Percentiles rank a stretch among this genome's conserved stretches.
Conservation (phyloP, 1,140 invertebrate species). For the Brachionus rotundiformis region DNA sequence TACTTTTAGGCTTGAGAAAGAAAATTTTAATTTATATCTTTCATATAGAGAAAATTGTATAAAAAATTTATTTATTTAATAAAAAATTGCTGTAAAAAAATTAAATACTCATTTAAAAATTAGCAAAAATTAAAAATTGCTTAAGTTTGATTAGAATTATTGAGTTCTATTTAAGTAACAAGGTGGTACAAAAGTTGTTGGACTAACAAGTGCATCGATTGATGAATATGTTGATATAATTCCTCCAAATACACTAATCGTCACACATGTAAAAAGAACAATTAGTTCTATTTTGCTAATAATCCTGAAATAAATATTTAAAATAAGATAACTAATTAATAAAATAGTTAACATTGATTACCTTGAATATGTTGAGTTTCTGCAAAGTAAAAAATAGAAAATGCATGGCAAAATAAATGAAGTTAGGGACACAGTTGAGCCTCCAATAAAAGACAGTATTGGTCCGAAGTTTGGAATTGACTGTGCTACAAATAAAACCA, state of each 20-base stretch:
- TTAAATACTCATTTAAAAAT: too few relatives aligned
- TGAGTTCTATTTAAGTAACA: slow-evolving; percentile 56
- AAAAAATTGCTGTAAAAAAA: too few relatives aligned
- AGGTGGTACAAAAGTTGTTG: slow-evolving; percentile 58
- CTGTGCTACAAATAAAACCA: slow-evolving; percentile 77
- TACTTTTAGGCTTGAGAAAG: too few relatives aligned
- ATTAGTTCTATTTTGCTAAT: slow-evolving; percentile 64
- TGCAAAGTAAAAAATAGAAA: slow-evolving; percentile 72
- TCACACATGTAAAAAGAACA: slow-evolving; percentile 68
- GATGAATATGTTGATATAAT: slow-evolving; percentile 69
- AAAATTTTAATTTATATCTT: too few relatives aligned
- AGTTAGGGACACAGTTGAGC: slow-evolving; percentile 78
- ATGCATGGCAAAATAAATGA: slow-evolving; percentile 80
- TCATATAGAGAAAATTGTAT: too few relatives aligned
- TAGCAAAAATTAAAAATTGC: too few relatives aligned
- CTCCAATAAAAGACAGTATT: slow-evolving; percentile 83
- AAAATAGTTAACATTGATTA: too few relatives aligned
- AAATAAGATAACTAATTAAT: too few relatives aligned
- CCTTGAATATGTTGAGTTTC: slow-evolving; percentile 56
- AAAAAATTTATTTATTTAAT: too few relatives aligned
- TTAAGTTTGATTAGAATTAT: neutral
- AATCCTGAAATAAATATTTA: too few relatives aligned
- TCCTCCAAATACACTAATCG: slow-evolving; percentile 69
- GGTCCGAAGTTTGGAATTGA: slow-evolving; percentile 81
- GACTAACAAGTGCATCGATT: slow-evolving; percentile 64